phyloP scores from a whole-genome alignment of 1,140 invertebrate species.

The Ips typographus region DNA sequence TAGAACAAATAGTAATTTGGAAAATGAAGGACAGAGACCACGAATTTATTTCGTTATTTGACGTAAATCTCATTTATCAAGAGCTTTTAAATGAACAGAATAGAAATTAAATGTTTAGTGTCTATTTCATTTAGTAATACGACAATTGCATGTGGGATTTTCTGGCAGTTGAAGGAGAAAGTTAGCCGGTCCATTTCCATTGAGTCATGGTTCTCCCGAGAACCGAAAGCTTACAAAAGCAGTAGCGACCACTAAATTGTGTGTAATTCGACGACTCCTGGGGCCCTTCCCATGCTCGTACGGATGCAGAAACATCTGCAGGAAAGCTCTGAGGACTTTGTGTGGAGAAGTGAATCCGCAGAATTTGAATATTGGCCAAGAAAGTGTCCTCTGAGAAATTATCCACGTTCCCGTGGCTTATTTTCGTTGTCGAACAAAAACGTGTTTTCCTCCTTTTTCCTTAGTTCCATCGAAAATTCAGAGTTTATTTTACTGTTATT shows the following conservation, averaged over 20 bases:
- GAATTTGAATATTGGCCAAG: constrained; percentile 30
- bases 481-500: no score
- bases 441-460: no score
- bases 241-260: constrained; percentile 26
- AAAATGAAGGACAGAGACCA: constrained; percentile 13
- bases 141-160: no score
- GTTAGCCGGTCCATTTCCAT: constrained; percentile 20
- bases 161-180: background rate
- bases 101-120: no score
- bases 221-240: constrained; percentile 17
- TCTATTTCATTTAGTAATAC: no score
- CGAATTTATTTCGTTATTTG: background rate
- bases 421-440: background rate
- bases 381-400: constrained; percentile 29
- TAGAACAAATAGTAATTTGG: constrained; percentile 24
- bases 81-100: constrained; percentile 6
- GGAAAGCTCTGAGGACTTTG: constrained; percentile 16
- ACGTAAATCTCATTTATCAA: constrained; percentile 9
- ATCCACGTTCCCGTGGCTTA: background rate
- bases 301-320: constrained; percentile 24
- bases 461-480: no score
- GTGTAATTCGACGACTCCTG: constrained; percentile 27
- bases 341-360: constrained; percentile 19
- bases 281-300: constrained; percentile 9
- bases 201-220: constrained; percentile 21